Percentiles rank a stretch among this genome's conserved stretches.
Evolutionary conservation across 2,888 invertebrate genomes (phyloP).

Genomic region (Elmis aenea): DNA sequence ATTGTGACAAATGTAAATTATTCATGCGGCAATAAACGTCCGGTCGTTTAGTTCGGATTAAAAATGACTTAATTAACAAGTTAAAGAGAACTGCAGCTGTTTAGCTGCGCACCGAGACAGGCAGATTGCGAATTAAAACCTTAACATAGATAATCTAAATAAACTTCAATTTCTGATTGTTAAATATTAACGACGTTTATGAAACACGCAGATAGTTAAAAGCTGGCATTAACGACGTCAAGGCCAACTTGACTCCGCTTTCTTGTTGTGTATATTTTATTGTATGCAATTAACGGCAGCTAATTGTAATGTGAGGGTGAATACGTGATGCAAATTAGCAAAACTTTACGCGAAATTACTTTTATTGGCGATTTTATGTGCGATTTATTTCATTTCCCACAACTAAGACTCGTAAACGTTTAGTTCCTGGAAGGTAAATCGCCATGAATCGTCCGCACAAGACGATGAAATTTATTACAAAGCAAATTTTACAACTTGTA

Average conservation of each 20-base stretch:
- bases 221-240: too few species aligned
- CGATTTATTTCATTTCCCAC: conserved; percentile 39
- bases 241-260: too few species aligned
- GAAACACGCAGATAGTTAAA: too few species aligned
- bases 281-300: conserved; percentile 30
- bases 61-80: conserved; percentile 23
- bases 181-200: too few species aligned
- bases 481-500: too few species aligned
- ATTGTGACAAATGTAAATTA: conserved; percentile 22
- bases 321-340: conserved; percentile 43
- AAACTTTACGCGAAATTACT: conserved; percentile 28
- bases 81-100: conserved; percentile 24
- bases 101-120: conserved; percentile 16
- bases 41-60: conserved; percentile 22
- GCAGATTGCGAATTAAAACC: conserved; percentile 16
- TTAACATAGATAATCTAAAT: conserved; percentile 3
- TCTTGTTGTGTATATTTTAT: conserved; percentile 14
- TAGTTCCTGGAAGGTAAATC: conserved; percentile 28
- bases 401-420: conserved; percentile 33
- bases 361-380: conserved; percentile 33
- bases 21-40: conserved; percentile 24
- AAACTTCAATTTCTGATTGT: too few species aligned
- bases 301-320: conserved; percentile 42
- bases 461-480: too few species aligned
- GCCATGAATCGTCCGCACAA: too few species aligned